phyloP scores from a whole-genome alignment of 2,113 vertebrate genomes.

The Salvelinus fontinalis region DNA sequence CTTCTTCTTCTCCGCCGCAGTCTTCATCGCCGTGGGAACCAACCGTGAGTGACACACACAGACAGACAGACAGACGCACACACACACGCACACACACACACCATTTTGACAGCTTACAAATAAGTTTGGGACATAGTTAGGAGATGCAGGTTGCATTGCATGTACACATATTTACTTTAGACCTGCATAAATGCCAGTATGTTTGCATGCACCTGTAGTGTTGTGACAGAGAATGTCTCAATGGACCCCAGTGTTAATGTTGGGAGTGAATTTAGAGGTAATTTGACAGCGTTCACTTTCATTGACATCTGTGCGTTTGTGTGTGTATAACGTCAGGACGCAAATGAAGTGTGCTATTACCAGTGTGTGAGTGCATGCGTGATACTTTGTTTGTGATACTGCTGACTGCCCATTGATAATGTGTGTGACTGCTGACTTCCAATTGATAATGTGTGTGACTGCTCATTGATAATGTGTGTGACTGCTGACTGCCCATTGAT shows the following conservation, averaged over 20 bases:
- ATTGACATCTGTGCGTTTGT: not conserved
- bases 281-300: constrained; percentile 58
- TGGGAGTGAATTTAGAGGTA: constrained; percentile 35
- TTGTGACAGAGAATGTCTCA: constrained; percentile 6
- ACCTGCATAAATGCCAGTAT: no score
- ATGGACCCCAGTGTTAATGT: constrained; percentile 43
- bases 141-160: no score
- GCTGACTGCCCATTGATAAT: not conserved
- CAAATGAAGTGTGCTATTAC: not conserved
- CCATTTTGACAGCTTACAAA: no score
- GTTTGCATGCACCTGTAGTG: no score
- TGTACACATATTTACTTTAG: no score
- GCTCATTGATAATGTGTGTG: no score
- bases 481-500: no score
- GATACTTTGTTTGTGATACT: not conserved
- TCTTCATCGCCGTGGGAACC: constrained; percentile 92
- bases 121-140: no score
- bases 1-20: constrained; percentile 87
- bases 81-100: no score
- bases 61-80: no score
- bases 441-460: no score
- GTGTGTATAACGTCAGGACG: not conserved
- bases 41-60: constrained; percentile 77
- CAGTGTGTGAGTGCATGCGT: constrained; percentile 14
- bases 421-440: not conserved